phyloP scores from a whole-genome alignment of 2,888 invertebrate species.

The Dasysyrphus albostriatus region DNA sequence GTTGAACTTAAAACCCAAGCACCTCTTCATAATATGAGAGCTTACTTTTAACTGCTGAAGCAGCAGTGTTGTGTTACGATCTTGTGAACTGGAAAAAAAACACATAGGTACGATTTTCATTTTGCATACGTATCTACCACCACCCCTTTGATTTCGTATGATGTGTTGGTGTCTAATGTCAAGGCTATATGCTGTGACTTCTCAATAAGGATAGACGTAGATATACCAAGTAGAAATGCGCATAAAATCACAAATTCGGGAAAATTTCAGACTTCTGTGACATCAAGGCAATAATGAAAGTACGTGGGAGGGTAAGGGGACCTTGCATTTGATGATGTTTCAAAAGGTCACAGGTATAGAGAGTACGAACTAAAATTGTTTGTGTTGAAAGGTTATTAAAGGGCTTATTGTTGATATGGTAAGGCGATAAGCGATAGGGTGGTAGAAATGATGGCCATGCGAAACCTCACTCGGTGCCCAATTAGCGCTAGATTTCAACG shows the following conservation, averaged over 20 bases:
- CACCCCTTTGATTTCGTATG: background rate
- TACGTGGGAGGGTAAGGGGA: background rate
- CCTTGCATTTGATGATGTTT: slow-evolving; percentile 14
- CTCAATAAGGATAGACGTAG: background rate
- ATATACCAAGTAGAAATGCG: background rate
- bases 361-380: no score
- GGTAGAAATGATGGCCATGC: no score
- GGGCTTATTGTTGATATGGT: no score
- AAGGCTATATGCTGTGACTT: slow-evolving; percentile 2
- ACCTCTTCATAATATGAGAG: slow-evolving; percentile 8
- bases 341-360: slow-evolving; percentile 4
- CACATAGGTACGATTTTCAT: background rate
- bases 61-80: background rate
- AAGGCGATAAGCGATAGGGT: no score
- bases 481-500: no score
- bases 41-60: background rate
- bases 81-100: slow-evolving; percentile 11
- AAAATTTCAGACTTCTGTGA: slow-evolving; percentile 28
- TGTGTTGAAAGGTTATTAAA: no score
- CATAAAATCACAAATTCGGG: slow-evolving; percentile 21
- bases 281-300: slow-evolving; percentile 7
- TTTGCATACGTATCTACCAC: background rate
- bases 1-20: slow-evolving; percentile 7
- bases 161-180: slow-evolving; percentile 16
- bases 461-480: no score